Base-by-base conservation (phyloP, 2,113 vertebrate genomes). In the Edolisoma coerulescens region DNA sequence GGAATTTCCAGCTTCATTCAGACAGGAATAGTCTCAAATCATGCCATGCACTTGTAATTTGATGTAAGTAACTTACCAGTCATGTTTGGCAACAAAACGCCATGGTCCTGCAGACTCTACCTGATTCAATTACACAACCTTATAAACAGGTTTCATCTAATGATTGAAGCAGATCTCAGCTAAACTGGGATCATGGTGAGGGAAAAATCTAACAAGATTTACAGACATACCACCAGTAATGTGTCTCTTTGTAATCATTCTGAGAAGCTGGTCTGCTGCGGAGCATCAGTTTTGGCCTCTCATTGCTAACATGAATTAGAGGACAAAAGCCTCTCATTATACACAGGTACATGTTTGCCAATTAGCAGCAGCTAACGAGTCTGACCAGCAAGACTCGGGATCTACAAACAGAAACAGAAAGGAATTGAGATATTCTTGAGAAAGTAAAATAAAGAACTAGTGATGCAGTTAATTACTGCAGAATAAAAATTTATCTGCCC, bases 51-150 rank as follows among this genome's bases (percentile, higher is more conserved):
- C 79, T 91, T 60, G 35, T 75, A 96, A 96, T 97, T 96, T 78
- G 90, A 78, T 89, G 57, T 73, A 93, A 96, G 85, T 92, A 94
- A 94, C 83, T 97, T 68, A 76, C 63, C 79, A 80, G 57, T 33
- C 69, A 32, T 95, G 63, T 97, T 96, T 94, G 93, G 90, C 90
- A 96, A 92, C 86, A 91, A 67, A 87, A 90, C 63, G 39, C 94
- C 65, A 21, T 52, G 35, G 86, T 96, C 74, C 92, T 96, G 87
- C 95, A 97, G 90, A 83, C 41, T 77, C 75, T 53, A 94, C 59
- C 70, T 96, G 91, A 97, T 96, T 97, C 79, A 87, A 96, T 97
- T 97, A 96, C 33, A 33, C 37, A 81, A 32, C 44, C 92, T 94
- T 93, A 96, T 94, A 94, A 96, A 94, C 90, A 77, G 89, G 79